Evolutionary conservation across 1,140 invertebrate genomes (phyloP).

Genomic region (Drosophila albomicans): DNA sequence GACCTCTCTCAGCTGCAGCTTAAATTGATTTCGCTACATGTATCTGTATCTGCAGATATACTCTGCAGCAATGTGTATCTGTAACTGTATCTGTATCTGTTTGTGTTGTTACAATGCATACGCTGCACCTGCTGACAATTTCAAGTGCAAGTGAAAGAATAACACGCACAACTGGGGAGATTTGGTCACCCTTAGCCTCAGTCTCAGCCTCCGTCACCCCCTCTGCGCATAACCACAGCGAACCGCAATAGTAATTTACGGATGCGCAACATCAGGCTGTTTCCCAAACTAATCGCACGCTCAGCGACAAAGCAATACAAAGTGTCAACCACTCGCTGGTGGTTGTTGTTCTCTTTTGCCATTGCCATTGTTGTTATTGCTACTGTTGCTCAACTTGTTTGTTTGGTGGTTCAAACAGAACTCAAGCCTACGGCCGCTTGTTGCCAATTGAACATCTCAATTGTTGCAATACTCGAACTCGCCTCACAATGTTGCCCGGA

Average conservation of each 20-base stretch:
- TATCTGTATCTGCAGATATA: slow-evolving; percentile 47
- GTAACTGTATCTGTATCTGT: slow-evolving; percentile 44
- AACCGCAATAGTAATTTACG: slow-evolving; percentile 83
- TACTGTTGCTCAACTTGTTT: slow-evolving; percentile 38
- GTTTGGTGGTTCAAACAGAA: slow-evolving; percentile 43
- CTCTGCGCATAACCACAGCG: slow-evolving; percentile 40
- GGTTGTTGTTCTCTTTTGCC: slow-evolving; percentile 17
- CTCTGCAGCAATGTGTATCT: slow-evolving; percentile 23
- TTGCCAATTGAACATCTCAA: slow-evolving; percentile 81
- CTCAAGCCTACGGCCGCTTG: slow-evolving; percentile 39
- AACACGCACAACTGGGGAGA: slow-evolving; percentile 75
- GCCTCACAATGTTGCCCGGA: slow-evolving; percentile 25
- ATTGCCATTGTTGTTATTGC: slow-evolving; percentile 13
- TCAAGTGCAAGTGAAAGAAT: slow-evolving; percentile 79
- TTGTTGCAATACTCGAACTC: slow-evolving; percentile 62
- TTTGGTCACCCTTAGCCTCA: slow-evolving; percentile 22
- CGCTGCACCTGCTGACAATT: slow-evolving; percentile 84
- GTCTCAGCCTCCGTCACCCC: background rate
- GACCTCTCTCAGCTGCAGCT: slow-evolving; percentile 60
- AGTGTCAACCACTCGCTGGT: slow-evolving; percentile 48
- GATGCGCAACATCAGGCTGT: slow-evolving; percentile 72
- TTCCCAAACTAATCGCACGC: slow-evolving; percentile 79
- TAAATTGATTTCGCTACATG: slow-evolving; percentile 71
- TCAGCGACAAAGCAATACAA: slow-evolving; percentile 45
- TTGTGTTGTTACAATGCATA: slow-evolving; percentile 69